Percentiles rank a stretch among this genome's conserved stretches.
These are phyloP conservation scores for Spisula solida DNA, from an alignment of 2,888 invertebrate species.

Conservation along the genomic window DNA sequence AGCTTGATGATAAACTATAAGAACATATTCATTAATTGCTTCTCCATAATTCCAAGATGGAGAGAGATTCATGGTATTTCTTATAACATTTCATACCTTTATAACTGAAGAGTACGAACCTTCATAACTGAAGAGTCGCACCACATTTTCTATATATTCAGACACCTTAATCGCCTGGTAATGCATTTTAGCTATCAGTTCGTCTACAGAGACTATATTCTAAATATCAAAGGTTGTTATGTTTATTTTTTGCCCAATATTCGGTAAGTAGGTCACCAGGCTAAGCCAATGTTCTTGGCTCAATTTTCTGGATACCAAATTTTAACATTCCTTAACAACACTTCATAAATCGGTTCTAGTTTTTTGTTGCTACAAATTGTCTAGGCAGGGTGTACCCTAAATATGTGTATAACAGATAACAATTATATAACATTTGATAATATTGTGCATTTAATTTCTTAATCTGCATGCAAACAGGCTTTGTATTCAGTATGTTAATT, in stretches of 20 bases:
- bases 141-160: background rate
- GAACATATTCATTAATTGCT: background rate
- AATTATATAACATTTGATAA: too few species aligned
- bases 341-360: background rate
- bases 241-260: constrained; percentile 9
- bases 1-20: background rate
- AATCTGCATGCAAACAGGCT: too few species aligned
- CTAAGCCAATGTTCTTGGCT: constrained; percentile 19
- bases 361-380: background rate
- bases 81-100: constrained; percentile 2
- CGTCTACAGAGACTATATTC: background rate
- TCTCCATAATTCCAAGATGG: background rate
- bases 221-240: constrained; percentile 24
- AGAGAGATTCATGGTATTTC: background rate
- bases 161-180: constrained; percentile 16
- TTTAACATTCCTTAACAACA: constrained; percentile 5
- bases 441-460: too few species aligned
- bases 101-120: background rate
- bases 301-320: background rate
- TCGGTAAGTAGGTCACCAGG: constrained; percentile 9
- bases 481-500: background rate
- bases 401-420: too few species aligned
- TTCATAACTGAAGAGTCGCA: constrained; percentile 15
- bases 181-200: constrained; percentile 3
- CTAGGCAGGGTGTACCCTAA: background rate